phyloP scores from a whole-genome alignment of 2,113 vertebrate species.

The Acrocephalus kingi region DNA sequence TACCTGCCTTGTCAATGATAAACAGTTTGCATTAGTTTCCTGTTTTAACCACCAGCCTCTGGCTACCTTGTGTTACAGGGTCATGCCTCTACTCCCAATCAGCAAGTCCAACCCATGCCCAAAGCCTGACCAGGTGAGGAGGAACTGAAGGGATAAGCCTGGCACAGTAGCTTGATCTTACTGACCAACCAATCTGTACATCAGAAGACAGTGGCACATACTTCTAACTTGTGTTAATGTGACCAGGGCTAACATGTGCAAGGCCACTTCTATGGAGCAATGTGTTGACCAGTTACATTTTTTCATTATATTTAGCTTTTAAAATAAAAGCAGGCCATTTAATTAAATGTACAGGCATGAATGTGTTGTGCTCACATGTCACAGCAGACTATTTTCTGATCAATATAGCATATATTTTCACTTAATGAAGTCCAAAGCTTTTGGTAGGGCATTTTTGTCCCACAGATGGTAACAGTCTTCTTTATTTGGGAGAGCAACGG shows the following conservation, averaged over 20 bases:
- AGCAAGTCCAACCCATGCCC: fast-evolving
- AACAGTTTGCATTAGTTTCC: background rate
- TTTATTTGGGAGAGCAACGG: background rate
- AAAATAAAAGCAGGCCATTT: background rate
- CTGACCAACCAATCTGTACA: background rate
- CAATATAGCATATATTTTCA: background rate
- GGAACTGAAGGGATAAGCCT: background rate
- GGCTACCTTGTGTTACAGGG: background rate
- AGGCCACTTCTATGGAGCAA: background rate
- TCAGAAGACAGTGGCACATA: background rate
- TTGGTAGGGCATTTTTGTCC: background rate
- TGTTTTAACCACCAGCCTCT: background rate
- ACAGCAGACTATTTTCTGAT: background rate
- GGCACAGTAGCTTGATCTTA: background rate
- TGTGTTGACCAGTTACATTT: background rate
- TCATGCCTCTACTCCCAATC: background rate
- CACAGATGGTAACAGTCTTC: background rate
- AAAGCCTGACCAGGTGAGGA: background rate
- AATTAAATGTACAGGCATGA: background rate
- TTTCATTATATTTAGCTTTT: background rate
- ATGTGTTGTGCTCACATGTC: background rate
- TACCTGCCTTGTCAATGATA: background rate
- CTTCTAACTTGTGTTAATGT: background rate
- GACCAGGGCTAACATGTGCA: background rate
- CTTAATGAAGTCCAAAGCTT: background rate